Percentiles rank a stretch among this genome's conserved stretches.
These are phyloP conservation scores for Phyllostomus hastatus DNA, from an alignment of 2,113 vertebrate genomes.

Conservation along the genomic window DNA sequence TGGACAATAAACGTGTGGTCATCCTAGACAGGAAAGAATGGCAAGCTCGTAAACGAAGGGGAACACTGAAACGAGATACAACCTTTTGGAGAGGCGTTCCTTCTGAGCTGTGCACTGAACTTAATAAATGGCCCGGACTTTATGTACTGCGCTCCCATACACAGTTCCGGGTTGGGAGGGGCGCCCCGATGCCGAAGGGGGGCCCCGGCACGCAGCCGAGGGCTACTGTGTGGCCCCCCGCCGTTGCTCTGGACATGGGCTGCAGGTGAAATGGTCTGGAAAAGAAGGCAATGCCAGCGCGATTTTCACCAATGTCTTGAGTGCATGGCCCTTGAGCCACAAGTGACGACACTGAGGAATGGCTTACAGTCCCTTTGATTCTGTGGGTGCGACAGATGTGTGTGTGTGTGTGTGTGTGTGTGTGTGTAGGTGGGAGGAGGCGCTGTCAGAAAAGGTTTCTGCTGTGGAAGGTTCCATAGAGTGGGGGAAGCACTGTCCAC, in stretches of 20 bases:
- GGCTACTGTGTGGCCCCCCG: fast-evolving
- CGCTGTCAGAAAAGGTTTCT: neutral
- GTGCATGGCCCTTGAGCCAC: neutral
- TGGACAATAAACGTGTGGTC: neutral
- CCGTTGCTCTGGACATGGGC: fast-evolving
- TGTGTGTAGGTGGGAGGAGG: neutral
- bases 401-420: neutral
- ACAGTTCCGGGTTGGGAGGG: fast-evolving
- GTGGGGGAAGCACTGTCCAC: neutral
- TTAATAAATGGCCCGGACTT: neutral
- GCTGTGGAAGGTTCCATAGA: neutral
- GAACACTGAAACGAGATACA: neutral
- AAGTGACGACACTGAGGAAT: neutral
- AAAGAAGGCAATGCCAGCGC: neutral
- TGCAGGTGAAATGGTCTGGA: neutral
- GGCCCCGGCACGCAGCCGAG: neutral
- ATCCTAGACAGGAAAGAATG: neutral
- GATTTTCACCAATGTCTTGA: neutral
- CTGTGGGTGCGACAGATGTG: neutral
- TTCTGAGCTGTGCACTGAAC: neutral
- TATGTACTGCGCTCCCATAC: fast-evolving
- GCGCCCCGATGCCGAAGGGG: neutral
- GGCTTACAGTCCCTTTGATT: neutral
- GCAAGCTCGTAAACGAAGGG: neutral
- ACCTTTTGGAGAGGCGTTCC: neutral